phyloP scores from a whole-genome alignment of 2,888 invertebrate genomes.

The Drosophila heteroneura region DNA sequence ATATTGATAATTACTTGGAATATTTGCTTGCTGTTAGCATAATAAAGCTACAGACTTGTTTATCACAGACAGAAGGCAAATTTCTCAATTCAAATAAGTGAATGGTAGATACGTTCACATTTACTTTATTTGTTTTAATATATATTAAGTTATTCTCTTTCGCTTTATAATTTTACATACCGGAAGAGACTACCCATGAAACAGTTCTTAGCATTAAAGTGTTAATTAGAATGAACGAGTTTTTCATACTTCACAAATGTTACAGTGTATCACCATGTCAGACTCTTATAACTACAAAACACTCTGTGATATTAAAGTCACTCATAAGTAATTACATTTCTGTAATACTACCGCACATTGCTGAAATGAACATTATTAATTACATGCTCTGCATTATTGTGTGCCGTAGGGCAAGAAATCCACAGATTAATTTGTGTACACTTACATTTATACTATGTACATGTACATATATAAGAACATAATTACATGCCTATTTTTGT shows the following conservation, averaged over 20 bases:
- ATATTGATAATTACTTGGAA: background rate
- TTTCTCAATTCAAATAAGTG: background rate
- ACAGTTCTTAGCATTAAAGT: background rate
- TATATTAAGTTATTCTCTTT: background rate
- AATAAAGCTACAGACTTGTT: background rate
- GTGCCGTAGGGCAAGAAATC: background rate
- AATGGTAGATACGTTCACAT: background rate
- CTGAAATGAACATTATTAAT: background rate
- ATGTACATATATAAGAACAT: background rate
- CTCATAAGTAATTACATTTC: conserved; percentile 7
- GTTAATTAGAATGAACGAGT: background rate
- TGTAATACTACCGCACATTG: background rate
- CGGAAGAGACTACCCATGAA: background rate
- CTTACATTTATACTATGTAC: background rate
- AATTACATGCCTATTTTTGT: background rate
- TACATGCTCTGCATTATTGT: background rate
- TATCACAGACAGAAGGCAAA: background rate
- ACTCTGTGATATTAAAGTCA: background rate
- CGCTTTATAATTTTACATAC: background rate
- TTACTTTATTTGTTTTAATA: no score
- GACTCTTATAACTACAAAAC: background rate
- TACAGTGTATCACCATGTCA: background rate
- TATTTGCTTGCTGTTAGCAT: background rate
- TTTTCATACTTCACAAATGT: background rate
- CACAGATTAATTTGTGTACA: background rate